Percentiles rank a stretch among this genome's conserved stretches.
Conservation (phyloP, 1,140 invertebrate genomes). For the Drosophila teissieri region DNA sequence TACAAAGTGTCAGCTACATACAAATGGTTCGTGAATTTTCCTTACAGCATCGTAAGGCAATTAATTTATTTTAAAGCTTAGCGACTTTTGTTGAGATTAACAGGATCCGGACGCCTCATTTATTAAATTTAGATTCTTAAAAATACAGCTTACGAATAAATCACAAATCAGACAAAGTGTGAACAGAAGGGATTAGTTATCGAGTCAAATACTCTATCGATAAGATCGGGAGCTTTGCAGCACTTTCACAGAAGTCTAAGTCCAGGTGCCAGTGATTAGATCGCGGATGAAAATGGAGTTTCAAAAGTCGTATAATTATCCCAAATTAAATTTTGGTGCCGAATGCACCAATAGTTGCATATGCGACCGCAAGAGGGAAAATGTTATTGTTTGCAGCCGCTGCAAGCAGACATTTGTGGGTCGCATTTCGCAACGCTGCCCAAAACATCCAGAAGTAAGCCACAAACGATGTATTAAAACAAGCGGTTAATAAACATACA, state of each 20-base stretch:
- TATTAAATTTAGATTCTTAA: too few species aligned
- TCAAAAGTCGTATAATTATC: constrained; percentile 1
- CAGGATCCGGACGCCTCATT: too few species aligned
- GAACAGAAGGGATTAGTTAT: neutral
- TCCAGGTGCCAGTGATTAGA: too few species aligned
- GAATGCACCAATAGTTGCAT: constrained; percentile 28
- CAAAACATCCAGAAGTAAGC: constrained; percentile 54
- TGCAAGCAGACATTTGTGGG: constrained; percentile 43
- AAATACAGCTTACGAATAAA: too few species aligned
- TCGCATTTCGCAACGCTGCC: constrained; percentile 45
- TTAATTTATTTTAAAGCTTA: too few species aligned
- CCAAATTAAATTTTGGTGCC: neutral
- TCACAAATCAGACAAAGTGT: too few species aligned
- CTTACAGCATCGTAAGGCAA: too few species aligned
- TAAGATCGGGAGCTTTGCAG: neutral
- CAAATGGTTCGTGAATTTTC: too few species aligned
- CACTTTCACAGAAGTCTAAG: neutral
- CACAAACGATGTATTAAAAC: neutral
- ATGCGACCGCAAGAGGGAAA: constrained; percentile 49
- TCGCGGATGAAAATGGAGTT: constrained; percentile 22
- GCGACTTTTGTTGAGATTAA: too few species aligned
- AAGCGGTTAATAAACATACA: neutral
- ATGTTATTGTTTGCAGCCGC: too few species aligned
- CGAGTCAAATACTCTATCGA: neutral
- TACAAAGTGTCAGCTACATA: too few species aligned